These are phyloP conservation scores for Apotomis betuletana DNA, from an alignment of 2,888 invertebrate species.

Conservation along the genomic window DNA sequence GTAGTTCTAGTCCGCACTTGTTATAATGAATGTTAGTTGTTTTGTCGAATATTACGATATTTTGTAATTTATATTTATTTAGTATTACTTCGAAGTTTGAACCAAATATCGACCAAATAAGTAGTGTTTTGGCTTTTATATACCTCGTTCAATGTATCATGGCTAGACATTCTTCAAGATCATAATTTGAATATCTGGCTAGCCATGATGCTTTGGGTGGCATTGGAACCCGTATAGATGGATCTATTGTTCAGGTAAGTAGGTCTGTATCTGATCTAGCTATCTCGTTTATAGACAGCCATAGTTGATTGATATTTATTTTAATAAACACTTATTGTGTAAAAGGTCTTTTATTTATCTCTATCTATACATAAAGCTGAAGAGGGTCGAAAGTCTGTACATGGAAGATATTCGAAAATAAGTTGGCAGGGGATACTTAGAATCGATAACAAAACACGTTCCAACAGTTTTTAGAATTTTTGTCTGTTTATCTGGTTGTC, in stretches of 20 bases:
- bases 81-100: constrained; percentile 12
- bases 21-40: constrained; percentile 37
- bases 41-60: constrained; percentile 27
- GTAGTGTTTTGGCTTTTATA: constrained; percentile 9
- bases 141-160: not conserved
- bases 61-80: constrained; percentile 33
- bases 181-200: not conserved
- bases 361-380: not conserved
- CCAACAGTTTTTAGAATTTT: too few relatives aligned
- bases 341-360: constrained; percentile 43
- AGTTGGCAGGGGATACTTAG: too few relatives aligned
- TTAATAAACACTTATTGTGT: constrained; percentile 59
- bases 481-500: too few relatives aligned
- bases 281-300: constrained; percentile 26
- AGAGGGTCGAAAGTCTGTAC: too few relatives aligned
- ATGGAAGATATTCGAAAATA: too few relatives aligned
- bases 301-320: constrained; percentile 58
- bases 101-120: constrained; percentile 33
- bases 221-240: not conserved
- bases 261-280: constrained; percentile 15
- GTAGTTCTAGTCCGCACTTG: constrained; percentile 40
- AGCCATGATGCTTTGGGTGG: constrained; percentile 11
- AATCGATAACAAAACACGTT: too few relatives aligned
- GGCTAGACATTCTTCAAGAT: not conserved
- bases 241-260: constrained; percentile 2